Evolutionary conservation across 2,888 invertebrate genomes (phyloP).

Genomic region (Drosophila infuscata): DNA sequence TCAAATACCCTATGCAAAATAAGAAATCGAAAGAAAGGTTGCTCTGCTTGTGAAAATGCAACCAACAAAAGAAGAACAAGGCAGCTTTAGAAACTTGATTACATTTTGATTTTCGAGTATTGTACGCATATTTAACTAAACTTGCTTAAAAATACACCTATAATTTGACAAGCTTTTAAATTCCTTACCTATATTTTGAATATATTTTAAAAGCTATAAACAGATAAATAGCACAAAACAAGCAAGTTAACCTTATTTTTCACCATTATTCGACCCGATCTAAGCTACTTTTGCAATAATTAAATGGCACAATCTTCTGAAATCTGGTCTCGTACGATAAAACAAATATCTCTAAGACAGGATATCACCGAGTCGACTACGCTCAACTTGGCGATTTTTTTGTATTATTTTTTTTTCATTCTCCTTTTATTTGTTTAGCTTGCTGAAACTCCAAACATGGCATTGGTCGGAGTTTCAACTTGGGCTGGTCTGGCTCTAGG

Average conservation of each 20-base stretch:
- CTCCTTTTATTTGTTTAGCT: not conserved
- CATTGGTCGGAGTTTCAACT: conserved; percentile 11
- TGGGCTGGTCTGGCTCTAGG: not conserved
- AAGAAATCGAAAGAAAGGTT: not conserved
- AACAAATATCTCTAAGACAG: not conserved
- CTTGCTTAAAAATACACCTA: not conserved
- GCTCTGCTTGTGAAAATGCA: not conserved
- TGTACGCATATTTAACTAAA: too few relatives aligned
- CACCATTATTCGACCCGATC: not conserved
- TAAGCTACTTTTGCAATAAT: not conserved
- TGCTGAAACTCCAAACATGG: conserved; percentile 9
- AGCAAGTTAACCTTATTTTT: not conserved
- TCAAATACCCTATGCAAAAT: conserved; percentile 1
- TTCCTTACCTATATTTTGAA: not conserved
- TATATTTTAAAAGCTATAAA: not conserved
- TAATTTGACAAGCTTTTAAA: not conserved
- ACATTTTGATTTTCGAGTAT: not conserved
- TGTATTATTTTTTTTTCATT: not conserved
- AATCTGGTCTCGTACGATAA: not conserved
- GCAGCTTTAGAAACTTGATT: not conserved
- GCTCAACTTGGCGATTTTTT: not conserved
- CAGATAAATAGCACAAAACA: not conserved
- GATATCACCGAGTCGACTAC: not conserved
- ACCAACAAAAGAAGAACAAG: not conserved
- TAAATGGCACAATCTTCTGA: not conserved